phyloP scores from a whole-genome alignment of 92 coral and sea anemone genomes.

The Nematostella vectensis region DNA sequence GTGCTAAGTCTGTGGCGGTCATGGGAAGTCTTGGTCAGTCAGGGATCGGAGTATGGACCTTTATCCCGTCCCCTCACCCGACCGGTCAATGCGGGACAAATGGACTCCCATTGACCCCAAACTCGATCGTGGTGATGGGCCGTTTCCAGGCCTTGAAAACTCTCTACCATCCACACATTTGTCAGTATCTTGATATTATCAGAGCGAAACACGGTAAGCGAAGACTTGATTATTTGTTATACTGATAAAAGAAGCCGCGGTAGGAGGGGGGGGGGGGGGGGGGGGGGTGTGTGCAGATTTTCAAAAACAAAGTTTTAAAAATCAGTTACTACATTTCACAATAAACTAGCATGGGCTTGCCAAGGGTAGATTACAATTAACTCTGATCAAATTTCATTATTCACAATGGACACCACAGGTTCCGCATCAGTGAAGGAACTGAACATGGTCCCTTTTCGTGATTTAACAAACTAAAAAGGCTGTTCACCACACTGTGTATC shows the following conservation, averaged over 20 bases:
- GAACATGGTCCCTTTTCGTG: no score
- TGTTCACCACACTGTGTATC: no score
- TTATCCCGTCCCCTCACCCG: constrained; percentile 91
- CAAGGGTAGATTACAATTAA: no score
- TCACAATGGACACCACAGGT: no score
- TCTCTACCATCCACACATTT: constrained; percentile 70
- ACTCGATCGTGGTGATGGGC: constrained; percentile 93
- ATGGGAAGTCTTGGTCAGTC: constrained; percentile 85
- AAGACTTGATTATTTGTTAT: not conserved
- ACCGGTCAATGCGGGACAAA: constrained; percentile 94
- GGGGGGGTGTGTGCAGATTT: no score
- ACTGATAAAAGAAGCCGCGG: not conserved
- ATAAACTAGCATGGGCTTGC: no score
- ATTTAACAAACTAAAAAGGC: no score
- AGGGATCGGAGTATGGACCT: constrained; percentile 87
- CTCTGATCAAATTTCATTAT: no score
- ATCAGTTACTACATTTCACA: no score
- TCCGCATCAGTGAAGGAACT: no score
- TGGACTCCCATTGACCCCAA: constrained; percentile 94
- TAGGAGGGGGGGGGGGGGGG: no score
- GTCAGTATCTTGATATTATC: constrained; percentile 84
- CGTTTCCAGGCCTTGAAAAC: constrained; percentile 66
- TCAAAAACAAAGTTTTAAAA: no score
- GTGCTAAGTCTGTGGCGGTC: not conserved
- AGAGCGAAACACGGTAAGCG: constrained; percentile 93